phyloP scores from a whole-genome alignment of 2,888 invertebrate genomes.

The Uropetala carovei region DNA sequence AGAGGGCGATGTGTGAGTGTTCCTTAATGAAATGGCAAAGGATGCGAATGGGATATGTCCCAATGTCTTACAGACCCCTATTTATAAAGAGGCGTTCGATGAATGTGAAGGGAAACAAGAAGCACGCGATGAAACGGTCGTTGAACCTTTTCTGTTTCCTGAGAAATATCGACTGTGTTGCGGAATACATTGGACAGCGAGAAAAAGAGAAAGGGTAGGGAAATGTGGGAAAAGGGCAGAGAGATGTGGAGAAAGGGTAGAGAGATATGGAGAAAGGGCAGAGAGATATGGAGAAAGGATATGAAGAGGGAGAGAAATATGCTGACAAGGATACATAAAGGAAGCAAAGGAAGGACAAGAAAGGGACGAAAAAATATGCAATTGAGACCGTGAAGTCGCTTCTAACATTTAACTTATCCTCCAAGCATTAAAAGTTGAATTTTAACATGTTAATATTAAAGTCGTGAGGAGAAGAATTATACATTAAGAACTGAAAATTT shows the following conservation, averaged over 20 bases:
- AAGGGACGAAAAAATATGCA: no score
- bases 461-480: no score
- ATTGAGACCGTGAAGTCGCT: no score
- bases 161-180: constrained; percentile 32
- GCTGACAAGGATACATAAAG: not conserved
- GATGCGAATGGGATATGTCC: not conserved
- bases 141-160: not conserved
- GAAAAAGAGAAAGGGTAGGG: no score
- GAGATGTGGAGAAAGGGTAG: not conserved
- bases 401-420: no score
- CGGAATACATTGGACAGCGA: not conserved
- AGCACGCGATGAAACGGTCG: not conserved
- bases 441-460: no score
- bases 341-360: no score
- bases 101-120: not conserved
- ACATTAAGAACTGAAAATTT: no score
- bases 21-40: not conserved
- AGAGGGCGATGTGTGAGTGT: not conserved
- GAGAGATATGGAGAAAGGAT: not conserved
- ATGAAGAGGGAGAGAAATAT: not conserved
- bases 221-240: not conserved
- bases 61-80: not conserved
- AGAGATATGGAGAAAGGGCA: not conserved
- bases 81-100: not conserved
- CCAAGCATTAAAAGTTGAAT: no score